phyloP scores from a whole-genome alignment of 2,888 invertebrate genomes.

The Drosophila austrosaltans region DNA sequence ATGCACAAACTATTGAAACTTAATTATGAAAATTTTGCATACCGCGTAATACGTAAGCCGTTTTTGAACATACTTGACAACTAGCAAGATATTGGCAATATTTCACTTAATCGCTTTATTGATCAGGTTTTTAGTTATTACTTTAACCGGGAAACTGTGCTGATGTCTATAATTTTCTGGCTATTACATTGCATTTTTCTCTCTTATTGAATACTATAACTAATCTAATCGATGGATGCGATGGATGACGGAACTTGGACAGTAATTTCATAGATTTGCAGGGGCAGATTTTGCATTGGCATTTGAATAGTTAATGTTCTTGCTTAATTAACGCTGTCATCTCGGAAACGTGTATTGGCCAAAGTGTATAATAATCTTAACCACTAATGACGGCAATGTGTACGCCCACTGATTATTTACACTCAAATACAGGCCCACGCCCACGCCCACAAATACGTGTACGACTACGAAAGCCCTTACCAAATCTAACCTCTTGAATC shows the following conservation, averaged over 20 bases:
- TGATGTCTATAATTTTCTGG: slow-evolving; percentile 9
- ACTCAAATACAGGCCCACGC: slow-evolving; percentile 8
- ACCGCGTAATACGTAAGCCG: too few species aligned
- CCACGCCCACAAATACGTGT: slow-evolving; percentile 4
- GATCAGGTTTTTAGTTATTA: neutral
- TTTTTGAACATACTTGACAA: too few species aligned
- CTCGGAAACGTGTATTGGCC: neutral
- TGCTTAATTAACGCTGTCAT: slow-evolving; percentile 12
- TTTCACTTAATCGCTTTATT: neutral
- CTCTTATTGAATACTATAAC: neutral
- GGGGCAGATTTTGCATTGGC: neutral
- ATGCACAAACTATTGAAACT: too few species aligned
- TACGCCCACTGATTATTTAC: slow-evolving; percentile 2
- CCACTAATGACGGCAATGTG: neutral
- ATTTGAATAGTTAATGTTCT: slow-evolving; percentile 5
- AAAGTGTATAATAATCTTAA: neutral
- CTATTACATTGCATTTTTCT: slow-evolving; percentile 3
- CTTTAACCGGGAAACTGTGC: neutral
- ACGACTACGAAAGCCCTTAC: neutral
- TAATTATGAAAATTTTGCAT: too few species aligned
- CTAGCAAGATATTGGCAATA: too few species aligned
- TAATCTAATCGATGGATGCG: slow-evolving; percentile 8
- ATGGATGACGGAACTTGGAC: neutral
- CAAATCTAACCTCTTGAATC: slow-evolving; percentile 30
- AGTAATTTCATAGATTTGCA: neutral